phyloP scores from a whole-genome alignment of 2,113 vertebrate genomes.

The Beaufortia kweichowensis region DNA sequence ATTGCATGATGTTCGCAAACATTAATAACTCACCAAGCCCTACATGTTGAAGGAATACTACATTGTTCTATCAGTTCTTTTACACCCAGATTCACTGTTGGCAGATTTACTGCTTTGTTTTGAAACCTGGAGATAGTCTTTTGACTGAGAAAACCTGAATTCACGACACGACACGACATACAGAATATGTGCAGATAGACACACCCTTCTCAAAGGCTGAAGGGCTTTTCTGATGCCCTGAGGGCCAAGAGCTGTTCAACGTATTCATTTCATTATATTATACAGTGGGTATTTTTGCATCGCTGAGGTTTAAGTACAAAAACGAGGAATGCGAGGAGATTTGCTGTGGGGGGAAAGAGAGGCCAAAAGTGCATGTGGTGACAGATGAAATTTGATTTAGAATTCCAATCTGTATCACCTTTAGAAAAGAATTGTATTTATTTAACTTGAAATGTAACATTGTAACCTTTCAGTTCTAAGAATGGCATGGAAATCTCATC shows the following conservation, averaged over 20 bases:
- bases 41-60: not conserved
- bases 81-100: slow-evolving; percentile 27
- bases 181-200: not conserved
- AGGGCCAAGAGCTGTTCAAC: not conserved
- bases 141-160: not conserved
- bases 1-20: not conserved
- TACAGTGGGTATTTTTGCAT: not conserved
- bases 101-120: slow-evolving; percentile 57
- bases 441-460: not conserved
- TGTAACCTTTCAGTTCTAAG: no score
- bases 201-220: not conserved
- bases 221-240: slow-evolving; percentile 12
- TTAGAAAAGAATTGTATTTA: not conserved
- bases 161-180: not conserved
- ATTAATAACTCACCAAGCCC: not conserved
- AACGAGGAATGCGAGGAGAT: slow-evolving; percentile 11
- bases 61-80: slow-evolving; percentile 12
- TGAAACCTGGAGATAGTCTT: slow-evolving; percentile 30
- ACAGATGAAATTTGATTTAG: slow-evolving; percentile 5
- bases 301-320: slow-evolving; percentile 5
- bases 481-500: not conserved
- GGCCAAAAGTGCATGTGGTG: not conserved
- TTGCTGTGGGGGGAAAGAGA: not conserved
- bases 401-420: not conserved
- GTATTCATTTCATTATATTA: slow-evolving; percentile 9